Percentiles rank a stretch among this genome's conserved stretches.
Conservation (phyloP, 1,140 invertebrate species). For the Popillia japonica region DNA sequence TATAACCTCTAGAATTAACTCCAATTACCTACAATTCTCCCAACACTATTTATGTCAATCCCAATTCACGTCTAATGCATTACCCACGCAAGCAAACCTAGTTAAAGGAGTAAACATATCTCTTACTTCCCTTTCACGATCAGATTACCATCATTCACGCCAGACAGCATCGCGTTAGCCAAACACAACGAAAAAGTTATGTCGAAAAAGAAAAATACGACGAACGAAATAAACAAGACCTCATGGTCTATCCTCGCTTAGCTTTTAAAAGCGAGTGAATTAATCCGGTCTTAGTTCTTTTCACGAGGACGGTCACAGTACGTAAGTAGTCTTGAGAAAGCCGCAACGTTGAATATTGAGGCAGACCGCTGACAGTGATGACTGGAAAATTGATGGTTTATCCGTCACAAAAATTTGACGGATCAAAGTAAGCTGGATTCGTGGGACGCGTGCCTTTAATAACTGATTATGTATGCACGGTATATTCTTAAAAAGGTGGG, state of each 20-base stretch:
- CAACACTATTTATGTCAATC: no score
- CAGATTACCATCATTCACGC: no score
- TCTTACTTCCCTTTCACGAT: no score
- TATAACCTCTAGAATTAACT: no score
- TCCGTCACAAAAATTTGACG: slow-evolving; percentile 37
- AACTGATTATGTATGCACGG: slow-evolving; percentile 36
- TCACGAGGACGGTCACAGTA: not conserved
- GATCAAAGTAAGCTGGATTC: slow-evolving; percentile 35
- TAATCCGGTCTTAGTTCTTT: not conserved
- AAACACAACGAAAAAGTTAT: no score
- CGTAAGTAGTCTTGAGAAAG: slow-evolving; percentile 21
- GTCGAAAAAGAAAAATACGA: not conserved
- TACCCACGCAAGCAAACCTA: no score
- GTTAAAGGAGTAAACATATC: no score
- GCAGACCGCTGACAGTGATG: slow-evolving; percentile 41
- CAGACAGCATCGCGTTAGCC: no score
- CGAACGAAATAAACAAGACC: slow-evolving; percentile 2
- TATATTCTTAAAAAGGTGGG: slow-evolving; percentile 20
- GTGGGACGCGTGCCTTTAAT: slow-evolving; percentile 37
- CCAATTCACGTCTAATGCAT: no score
- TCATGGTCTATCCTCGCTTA: not conserved
- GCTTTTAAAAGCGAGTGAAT: slow-evolving; percentile 12
- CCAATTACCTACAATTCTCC: no score
- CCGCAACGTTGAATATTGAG: not conserved
- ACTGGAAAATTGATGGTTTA: slow-evolving; percentile 43